These are phyloP conservation scores for Okapia johnstoni DNA, from an alignment of 2,113 vertebrate species.

Conservation along the genomic window DNA sequence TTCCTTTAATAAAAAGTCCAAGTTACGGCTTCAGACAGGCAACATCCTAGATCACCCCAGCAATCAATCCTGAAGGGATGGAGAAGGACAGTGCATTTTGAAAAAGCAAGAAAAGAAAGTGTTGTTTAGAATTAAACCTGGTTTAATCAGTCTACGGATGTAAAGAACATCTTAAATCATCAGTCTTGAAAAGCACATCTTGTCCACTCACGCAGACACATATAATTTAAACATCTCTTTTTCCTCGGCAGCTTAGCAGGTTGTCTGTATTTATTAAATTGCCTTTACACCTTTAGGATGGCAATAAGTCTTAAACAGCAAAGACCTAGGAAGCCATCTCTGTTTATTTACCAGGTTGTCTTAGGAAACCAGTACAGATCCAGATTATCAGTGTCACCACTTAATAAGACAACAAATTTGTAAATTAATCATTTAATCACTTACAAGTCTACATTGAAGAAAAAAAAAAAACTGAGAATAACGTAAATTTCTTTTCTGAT, in stretches of 20 bases:
- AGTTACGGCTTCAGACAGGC: slow-evolving; percentile 47
- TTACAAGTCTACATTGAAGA: neutral
- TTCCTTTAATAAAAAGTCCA: slow-evolving; percentile 27
- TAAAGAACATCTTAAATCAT: neutral
- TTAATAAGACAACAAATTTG: neutral
- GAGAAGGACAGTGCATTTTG: slow-evolving; percentile 44
- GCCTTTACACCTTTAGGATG: neutral
- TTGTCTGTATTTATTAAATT: neutral
- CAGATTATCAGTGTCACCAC: neutral
- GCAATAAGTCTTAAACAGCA: neutral
- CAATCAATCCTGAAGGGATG: slow-evolving; percentile 49
- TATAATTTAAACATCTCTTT: slow-evolving; percentile 2
- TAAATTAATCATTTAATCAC: neutral
- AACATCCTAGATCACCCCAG: slow-evolving; percentile 52
- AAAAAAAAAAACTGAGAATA: neutral
- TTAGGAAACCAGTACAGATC: neutral
- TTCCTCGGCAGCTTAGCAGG: neutral
- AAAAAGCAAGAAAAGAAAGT: slow-evolving; percentile 58
- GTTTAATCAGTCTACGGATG: slow-evolving; percentile 52
- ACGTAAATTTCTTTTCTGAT: neutral
- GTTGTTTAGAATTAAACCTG: slow-evolving; percentile 47
- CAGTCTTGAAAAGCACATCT: slow-evolving; percentile 8
- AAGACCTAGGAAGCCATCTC: neutral
- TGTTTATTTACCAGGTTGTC: neutral
- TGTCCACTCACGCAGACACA: neutral